A percentile compares a stretch with the other conserved stretches of the same genome.
Conservation (phyloP, 2,797 vertebrate species). For the Leptodactylus fallax region DNA sequence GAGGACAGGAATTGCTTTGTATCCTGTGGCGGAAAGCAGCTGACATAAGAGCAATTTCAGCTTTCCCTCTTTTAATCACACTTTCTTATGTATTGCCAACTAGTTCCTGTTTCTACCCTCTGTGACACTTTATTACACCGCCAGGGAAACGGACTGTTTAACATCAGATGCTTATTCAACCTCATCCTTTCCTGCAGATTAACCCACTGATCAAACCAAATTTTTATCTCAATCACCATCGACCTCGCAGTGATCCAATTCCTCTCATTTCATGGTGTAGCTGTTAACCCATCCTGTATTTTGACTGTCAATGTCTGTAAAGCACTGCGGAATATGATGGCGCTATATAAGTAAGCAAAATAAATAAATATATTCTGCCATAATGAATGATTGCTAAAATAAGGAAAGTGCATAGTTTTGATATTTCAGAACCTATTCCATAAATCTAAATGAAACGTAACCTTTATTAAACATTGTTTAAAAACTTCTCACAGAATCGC, state of each 20-base stretch:
- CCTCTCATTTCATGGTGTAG: not conserved
- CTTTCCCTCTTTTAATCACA: conserved; percentile 79
- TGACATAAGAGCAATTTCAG: conserved; percentile 76
- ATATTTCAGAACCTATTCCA: not conserved
- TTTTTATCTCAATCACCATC: conserved; percentile 14
- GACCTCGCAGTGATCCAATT: not conserved
- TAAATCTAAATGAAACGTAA: not conserved
- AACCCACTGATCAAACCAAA: conserved; percentile 65
- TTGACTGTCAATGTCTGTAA: no score
- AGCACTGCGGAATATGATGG: no score
- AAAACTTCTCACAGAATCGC: no score
- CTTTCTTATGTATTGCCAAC: conserved; percentile 82
- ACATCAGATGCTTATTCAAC: conserved; percentile 67
- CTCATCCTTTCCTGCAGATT: conserved; percentile 73
- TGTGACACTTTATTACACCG: conserved; percentile 68
- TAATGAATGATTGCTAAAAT: not conserved
- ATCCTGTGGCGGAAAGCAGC: conserved; percentile 85
- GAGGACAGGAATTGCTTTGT: conserved; percentile 82
- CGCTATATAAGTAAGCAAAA: no score
- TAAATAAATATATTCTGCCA: no score
- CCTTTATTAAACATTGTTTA: no score
- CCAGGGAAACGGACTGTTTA: conserved; percentile 73
- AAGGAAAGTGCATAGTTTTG: not conserved
- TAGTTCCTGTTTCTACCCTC: conserved; percentile 71
- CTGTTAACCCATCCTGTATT: not conserved